These are phyloP conservation scores for Drosophila parabipectinata DNA, from an alignment of 1,140 invertebrate species.

Conservation along the genomic window DNA sequence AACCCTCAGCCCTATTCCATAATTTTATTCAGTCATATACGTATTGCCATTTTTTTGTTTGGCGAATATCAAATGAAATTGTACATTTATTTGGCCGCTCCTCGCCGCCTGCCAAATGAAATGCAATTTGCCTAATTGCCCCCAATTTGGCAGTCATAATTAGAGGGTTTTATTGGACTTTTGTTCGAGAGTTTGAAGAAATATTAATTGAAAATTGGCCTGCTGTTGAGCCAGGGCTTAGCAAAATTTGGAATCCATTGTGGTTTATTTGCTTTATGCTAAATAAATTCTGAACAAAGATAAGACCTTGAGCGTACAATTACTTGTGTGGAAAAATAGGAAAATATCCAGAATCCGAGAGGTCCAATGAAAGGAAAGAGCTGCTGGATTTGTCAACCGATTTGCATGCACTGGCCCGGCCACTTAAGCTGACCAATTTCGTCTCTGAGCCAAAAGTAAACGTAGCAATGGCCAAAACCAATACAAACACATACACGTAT, in stretches of 20 bases:
- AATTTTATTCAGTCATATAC: constrained; percentile 33
- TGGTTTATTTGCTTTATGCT: constrained; percentile 4
- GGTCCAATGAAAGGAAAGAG: constrained; percentile 22
- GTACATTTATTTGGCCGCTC: constrained; percentile 26
- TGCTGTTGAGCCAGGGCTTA: constrained; percentile 2
- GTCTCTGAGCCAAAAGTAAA: constrained; percentile 51
- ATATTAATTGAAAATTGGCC: constrained; percentile 47
- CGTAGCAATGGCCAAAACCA: constrained; percentile 44
- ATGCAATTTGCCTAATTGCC: constrained; percentile 57
- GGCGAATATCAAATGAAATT: constrained; percentile 36
- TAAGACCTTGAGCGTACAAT: not conserved
- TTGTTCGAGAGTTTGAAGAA: constrained; percentile 18
- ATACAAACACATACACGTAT: constrained; percentile 20
- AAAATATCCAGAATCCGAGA: constrained; percentile 4
- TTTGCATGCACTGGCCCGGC: constrained; percentile 22
- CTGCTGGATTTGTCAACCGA: constrained; percentile 24
- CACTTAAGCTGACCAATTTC: constrained; percentile 60
- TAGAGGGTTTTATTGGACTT: constrained; percentile 35
- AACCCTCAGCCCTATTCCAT: constrained; percentile 18
- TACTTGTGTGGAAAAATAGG: not conserved
- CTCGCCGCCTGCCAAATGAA: constrained; percentile 5
- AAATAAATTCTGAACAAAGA: constrained; percentile 12
- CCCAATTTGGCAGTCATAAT: constrained; percentile 54
- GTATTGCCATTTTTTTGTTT: constrained; percentile 7
- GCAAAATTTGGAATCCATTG: not conserved